Evolutionary conservation across 2,113 vertebrate species (phyloP), one percentile per base, ranked within the genome.

Genomic region (Xyliphius kryptos): DNA sequence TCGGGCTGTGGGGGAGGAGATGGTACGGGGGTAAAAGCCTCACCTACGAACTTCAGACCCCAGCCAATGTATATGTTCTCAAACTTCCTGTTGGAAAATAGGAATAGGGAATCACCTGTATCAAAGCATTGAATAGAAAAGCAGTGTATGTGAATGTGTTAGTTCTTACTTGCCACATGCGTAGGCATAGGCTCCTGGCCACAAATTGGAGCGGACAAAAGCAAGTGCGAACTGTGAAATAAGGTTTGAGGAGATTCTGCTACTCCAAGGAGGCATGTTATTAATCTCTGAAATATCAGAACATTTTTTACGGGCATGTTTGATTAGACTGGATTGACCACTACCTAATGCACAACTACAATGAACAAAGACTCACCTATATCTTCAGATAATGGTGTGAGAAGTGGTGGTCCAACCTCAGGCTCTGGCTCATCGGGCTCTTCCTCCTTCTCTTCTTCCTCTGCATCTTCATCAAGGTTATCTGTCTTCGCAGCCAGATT

Each of bases 311-410:
- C n/a, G n/a, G n/a, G n/a, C n/a, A n/a, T n/a, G n/a, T n/a, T n/a
- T n/a, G 26, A 32, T 32, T 32, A 32, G 26, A 32, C 26, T 32
- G n/a, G 10, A 41, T 10, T 11, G 40, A 41, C 40, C 13, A 38
- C 5, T 38, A 32, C 16, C n/a, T 7, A 10, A 59, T 6, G 17
- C 5, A 15, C 43, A 2, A 47, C 14, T 7, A 46, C 21, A 59
- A 37, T n/a, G 26, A 7, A 6, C 13, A 37, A 59, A n/a, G n/a
- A n/a, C 26, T 60, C 32, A 98, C 96, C 92, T 89, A 83, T 87
- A 77, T 98, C 96, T 79, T 96, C 89, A 58, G 93, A 93, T 2
- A 98, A 75, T 0, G 91, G 87, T 17, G 91, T 95, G 57, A 98
- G 85, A 70, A 98, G 87, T 36, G 89, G 88, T 6, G 91, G 94